These are phyloP conservation scores for Conistra vaccinii DNA, from an alignment of 2,888 invertebrate genomes.

Conservation along the genomic window DNA sequence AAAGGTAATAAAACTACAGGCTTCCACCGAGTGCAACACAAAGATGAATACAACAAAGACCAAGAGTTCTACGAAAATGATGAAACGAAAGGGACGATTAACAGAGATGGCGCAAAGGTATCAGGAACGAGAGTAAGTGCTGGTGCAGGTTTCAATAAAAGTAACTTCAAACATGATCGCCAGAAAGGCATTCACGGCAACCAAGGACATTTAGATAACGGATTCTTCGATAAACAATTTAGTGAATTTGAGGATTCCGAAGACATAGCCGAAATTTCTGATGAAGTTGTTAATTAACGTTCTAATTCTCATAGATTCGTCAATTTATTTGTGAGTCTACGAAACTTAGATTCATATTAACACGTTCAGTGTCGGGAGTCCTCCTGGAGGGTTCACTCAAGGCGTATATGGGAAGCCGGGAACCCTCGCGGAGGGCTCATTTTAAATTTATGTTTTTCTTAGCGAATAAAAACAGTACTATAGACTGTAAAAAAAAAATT, in stretches of 20 bases:
- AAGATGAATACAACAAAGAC: slow-evolving; percentile 91
- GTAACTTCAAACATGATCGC: slow-evolving; percentile 82
- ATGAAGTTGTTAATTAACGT: slow-evolving; percentile 47
- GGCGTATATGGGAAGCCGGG: too few species aligned
- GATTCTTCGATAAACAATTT: slow-evolving; percentile 87
- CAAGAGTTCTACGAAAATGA: slow-evolving; percentile 91
- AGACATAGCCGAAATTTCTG: slow-evolving; percentile 83
- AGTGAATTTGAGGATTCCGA: slow-evolving; percentile 86
- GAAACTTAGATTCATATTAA: background rate
- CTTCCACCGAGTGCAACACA: slow-evolving; percentile 90
- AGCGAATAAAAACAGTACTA: too few species aligned
- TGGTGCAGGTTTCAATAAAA: slow-evolving; percentile 84
- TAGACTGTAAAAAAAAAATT: too few species aligned
- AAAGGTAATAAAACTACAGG: slow-evolving; percentile 91
- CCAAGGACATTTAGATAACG: slow-evolving; percentile 87
- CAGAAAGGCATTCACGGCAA: slow-evolving; percentile 86
- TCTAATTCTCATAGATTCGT: background rate
- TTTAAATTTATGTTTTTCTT: too few species aligned
- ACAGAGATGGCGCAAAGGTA: slow-evolving; percentile 88
- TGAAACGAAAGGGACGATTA: slow-evolving; percentile 87
- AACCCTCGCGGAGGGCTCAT: too few species aligned
- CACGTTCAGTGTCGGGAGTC: too few species aligned
- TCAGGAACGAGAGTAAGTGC: slow-evolving; percentile 83
- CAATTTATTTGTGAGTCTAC: background rate
- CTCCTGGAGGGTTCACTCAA: too few species aligned